phyloP scores from a whole-genome alignment of 1,140 invertebrate species.

The Heliothis subflexa region DNA sequence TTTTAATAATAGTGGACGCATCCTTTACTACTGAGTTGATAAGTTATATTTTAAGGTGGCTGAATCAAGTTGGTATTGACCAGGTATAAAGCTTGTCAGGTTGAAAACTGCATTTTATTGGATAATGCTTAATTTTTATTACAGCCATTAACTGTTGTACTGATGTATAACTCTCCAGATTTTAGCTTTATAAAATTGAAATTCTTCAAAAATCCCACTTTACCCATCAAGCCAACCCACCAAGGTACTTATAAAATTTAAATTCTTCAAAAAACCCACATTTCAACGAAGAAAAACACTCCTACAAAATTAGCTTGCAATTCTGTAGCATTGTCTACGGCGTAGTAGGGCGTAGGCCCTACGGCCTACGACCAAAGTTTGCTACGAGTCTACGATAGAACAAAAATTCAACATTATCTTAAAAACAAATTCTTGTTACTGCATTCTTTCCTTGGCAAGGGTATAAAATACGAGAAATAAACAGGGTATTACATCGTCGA shows the following conservation, averaged over 20 bases:
- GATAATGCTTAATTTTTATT: too few relatives aligned
- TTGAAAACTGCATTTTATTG: too few relatives aligned
- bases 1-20: too few relatives aligned
- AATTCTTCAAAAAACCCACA: background rate
- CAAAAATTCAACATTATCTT: background rate
- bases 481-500: background rate
- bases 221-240: too few relatives aligned
- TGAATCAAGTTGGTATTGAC: too few relatives aligned
- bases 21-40: too few relatives aligned
- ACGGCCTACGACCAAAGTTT: constrained; percentile 6
- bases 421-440: background rate
- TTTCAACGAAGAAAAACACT: background rate
- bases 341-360: constrained; percentile 25
- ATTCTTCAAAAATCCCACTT: background rate
- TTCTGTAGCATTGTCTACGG: constrained; percentile 9
- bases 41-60: too few relatives aligned
- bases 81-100: too few relatives aligned
- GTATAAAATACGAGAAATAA: background rate
- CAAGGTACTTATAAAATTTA: background rate
- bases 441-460: background rate
- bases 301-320: background rate
- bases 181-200: background rate
- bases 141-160: too few relatives aligned
- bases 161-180: background rate
- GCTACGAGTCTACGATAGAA: constrained; percentile 25